A percentile compares a stretch with the other conserved stretches of the same genome.
These are phyloP conservation scores for Sorex fumeus DNA, from an alignment of 2,113 vertebrate genomes.

Conservation along the genomic window DNA sequence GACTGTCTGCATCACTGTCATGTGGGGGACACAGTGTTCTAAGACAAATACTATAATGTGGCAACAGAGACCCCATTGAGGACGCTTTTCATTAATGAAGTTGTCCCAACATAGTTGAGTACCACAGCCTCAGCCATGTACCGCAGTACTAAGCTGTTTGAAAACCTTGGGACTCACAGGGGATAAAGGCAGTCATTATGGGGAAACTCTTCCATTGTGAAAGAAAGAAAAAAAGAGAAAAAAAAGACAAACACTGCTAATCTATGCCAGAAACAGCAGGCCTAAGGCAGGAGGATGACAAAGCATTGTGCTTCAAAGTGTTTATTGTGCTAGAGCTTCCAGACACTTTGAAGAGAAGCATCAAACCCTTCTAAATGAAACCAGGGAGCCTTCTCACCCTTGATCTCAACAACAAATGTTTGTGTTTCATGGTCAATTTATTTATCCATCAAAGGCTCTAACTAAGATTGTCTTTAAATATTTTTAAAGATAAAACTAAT, in stretches of 20 bases:
- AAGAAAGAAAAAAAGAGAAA: conserved; percentile 67
- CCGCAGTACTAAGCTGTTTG: conserved; percentile 3
- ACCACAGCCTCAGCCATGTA: conserved; percentile 23
- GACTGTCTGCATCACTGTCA: background rate
- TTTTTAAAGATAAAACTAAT: conserved; percentile 75
- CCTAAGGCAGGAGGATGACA: conserved; percentile 81
- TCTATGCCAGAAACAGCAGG: conserved; percentile 80
- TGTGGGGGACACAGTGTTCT: conserved; percentile 57
- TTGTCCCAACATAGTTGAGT: conserved; percentile 41
- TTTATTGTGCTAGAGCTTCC: conserved; percentile 73
- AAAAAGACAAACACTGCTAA: conserved; percentile 71
- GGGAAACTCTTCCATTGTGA: conserved; percentile 78
- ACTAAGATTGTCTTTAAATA: conserved; percentile 54
- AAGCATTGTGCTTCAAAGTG: conserved; percentile 79
- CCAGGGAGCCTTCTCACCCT: conserved; percentile 58
- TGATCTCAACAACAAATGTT: conserved; percentile 79
- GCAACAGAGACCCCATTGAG: conserved; percentile 50
- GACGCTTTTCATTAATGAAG: conserved; percentile 67
- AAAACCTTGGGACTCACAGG: conserved; percentile 75
- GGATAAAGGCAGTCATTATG: conserved; percentile 73
- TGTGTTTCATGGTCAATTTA: conserved; percentile 72
- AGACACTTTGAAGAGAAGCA: conserved; percentile 75
- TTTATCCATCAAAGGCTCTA: conserved; percentile 68
- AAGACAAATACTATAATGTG: conserved; percentile 58
- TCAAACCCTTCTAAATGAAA: conserved; percentile 80